phyloP scores from a whole-genome alignment of 2,888 invertebrate genomes.

The Drosophila hamatofila region DNA sequence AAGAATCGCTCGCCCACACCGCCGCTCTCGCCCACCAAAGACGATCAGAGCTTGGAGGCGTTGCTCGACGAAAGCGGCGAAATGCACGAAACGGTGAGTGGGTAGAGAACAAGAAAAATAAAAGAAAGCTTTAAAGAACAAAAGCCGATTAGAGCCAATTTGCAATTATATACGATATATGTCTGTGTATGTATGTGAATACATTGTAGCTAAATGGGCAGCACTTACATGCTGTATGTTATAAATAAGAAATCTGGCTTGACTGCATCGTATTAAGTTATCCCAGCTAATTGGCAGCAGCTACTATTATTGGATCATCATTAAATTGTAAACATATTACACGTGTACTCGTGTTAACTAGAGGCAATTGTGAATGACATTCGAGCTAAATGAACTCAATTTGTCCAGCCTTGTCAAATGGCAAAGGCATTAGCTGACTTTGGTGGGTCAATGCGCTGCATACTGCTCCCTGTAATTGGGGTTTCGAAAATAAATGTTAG shows the following conservation, averaged over 20 bases:
- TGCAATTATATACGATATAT: neutral
- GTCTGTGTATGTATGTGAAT: neutral
- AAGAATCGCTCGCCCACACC: conserved; percentile 84
- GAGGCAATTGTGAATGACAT: conserved; percentile 17
- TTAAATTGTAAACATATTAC: conserved; percentile 27
- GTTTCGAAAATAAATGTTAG: neutral
- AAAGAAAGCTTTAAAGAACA: neutral
- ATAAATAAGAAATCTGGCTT: conserved; percentile 17
- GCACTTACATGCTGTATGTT: neutral
- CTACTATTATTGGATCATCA: conserved; percentile 48
- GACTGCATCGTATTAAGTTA: conserved; percentile 18
- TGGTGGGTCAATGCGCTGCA: conserved; percentile 60
- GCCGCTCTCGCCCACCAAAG: conserved; percentile 81
- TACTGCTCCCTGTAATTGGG: neutral
- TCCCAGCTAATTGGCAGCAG: conserved; percentile 49
- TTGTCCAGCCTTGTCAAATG: conserved; percentile 44
- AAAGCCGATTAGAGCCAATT: neutral
- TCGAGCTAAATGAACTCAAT: conserved; percentile 40
- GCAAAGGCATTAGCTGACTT: conserved; percentile 19
- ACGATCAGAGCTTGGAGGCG: conserved; percentile 83
- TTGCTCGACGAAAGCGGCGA: conserved; percentile 83
- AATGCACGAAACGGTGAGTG: conserved; percentile 85
- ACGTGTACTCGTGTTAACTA: conserved; percentile 1
- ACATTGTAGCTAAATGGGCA: neutral
- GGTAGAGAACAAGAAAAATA: neutral